These are phyloP conservation scores for Melopsittacus undulatus DNA, from an alignment of 2,797 vertebrate genomes.

Conservation along the genomic window DNA sequence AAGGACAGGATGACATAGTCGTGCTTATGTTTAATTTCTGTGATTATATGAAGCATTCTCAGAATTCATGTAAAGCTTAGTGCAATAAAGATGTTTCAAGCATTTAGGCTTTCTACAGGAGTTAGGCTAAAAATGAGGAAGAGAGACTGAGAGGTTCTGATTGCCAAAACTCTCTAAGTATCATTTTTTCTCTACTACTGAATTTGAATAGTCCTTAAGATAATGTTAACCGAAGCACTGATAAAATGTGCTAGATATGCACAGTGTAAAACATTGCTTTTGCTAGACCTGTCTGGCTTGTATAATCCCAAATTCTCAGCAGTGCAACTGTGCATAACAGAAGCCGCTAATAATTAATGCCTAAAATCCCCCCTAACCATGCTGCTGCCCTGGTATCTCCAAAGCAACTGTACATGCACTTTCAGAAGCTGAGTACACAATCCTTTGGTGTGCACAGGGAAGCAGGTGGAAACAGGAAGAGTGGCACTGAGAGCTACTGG, in stretches of 20 bases:
- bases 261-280: constrained; percentile 8
- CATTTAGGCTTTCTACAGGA: constrained; percentile 21
- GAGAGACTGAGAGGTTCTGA: not conserved
- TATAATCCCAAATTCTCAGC: constrained; percentile 44
- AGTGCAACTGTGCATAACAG: constrained; percentile 1
- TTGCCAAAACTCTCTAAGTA: constrained; percentile 4
- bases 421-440: not conserved
- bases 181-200: constrained; percentile 5
- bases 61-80: constrained; percentile 17
- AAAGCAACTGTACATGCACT: not conserved
- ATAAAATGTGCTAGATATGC: constrained; percentile 57
- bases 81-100: constrained; percentile 18
- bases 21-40: not conserved
- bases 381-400: not conserved
- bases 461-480: not conserved
- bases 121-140: constrained; percentile 11
- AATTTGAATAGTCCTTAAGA: constrained; percentile 10
- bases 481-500: not conserved
- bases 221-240: not conserved
- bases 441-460: not conserved
- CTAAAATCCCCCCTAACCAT: not conserved
- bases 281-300: constrained; percentile 36
- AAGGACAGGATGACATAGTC: not conserved
- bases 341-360: constrained; percentile 59
- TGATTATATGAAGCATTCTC: not conserved